phyloP scores from a whole-genome alignment of 64 coral and sea anemone species.

The Actinia tenebrosa region DNA sequence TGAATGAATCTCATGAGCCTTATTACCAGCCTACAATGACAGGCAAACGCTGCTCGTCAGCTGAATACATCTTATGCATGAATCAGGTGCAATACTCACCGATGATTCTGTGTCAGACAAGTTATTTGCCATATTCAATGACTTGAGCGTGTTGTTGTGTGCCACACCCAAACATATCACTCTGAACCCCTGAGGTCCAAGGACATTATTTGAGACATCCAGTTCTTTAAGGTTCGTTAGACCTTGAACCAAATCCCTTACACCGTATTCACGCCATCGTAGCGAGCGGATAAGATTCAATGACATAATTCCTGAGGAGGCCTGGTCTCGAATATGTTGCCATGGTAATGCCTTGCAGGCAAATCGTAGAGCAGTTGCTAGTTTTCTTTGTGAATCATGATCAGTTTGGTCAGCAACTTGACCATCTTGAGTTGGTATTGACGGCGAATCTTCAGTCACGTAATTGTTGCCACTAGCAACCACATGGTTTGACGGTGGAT shows the following conservation, averaged over 20 bases:
- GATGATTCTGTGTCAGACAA: constrained; percentile 64
- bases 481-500: neutral
- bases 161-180: constrained; percentile 61
- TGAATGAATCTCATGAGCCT: too few species aligned
- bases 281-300: constrained; percentile 40
- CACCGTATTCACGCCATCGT: constrained; percentile 9
- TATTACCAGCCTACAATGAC: too few species aligned
- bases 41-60: neutral
- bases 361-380: constrained; percentile 45
- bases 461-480: neutral
- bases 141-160: constrained; percentile 38
- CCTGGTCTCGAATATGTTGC: constrained; percentile 42
- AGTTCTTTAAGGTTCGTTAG: constrained; percentile 43
- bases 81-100: constrained; percentile 26
- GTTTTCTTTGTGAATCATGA: constrained; percentile 28
- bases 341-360: constrained; percentile 44
- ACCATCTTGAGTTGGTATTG: neutral
- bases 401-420: constrained; percentile 1
- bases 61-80: neutral
- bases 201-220: constrained; percentile 55
- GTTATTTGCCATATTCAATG: constrained; percentile 63
- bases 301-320: constrained; percentile 39
- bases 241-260: constrained; percentile 10
- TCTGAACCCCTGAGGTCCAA: constrained; percentile 68
- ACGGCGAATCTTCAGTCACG: neutral